Conservation (phyloP, 2,888 invertebrate species). For the Melikaiella ostensackeni region DNA sequence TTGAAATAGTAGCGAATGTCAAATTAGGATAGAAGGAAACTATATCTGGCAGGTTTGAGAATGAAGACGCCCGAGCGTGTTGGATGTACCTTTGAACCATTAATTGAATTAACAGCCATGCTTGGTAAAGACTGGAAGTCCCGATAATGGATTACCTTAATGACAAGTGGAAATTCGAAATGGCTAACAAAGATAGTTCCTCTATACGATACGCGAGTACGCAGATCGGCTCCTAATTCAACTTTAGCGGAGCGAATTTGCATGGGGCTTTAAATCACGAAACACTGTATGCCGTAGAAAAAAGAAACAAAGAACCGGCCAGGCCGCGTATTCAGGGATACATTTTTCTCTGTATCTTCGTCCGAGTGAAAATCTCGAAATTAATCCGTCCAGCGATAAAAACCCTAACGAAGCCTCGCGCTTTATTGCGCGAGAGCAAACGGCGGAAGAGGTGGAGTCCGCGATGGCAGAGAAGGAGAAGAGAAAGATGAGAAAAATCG, state of each 20-base stretch:
- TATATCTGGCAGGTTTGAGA: conserved; percentile 21
- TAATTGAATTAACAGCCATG: conserved; percentile 40
- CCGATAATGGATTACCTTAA: conserved; percentile 41
- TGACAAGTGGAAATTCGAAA: conserved; percentile 41
- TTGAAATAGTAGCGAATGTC: conserved; percentile 7
- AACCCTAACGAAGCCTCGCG: conserved; percentile 71
- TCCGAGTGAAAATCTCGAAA: conserved; percentile 62
- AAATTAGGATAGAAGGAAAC: conserved; percentile 11
- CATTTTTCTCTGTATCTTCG: conserved; percentile 40
- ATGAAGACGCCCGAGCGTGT: conserved; percentile 33
- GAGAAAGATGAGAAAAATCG: conserved; percentile 28
- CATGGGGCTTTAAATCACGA: conserved; percentile 36
- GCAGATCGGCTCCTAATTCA: conserved; percentile 39
- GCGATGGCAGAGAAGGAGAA: background rate
- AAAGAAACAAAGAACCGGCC: conserved; percentile 38
- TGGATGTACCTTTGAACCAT: conserved; percentile 40
- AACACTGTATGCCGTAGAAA: conserved; percentile 24
- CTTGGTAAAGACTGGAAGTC: conserved; percentile 38
- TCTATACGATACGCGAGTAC: conserved; percentile 36
- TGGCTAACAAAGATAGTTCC: conserved; percentile 36
- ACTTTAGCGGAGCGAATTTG: conserved; percentile 40
- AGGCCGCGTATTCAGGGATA: conserved; percentile 35
- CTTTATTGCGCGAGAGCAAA: conserved; percentile 40
- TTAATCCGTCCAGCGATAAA: conserved; percentile 69
- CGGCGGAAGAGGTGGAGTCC: conserved; percentile 10